phyloP scores from a whole-genome alignment of 2,888 invertebrate genomes.

The Helleia helle region DNA sequence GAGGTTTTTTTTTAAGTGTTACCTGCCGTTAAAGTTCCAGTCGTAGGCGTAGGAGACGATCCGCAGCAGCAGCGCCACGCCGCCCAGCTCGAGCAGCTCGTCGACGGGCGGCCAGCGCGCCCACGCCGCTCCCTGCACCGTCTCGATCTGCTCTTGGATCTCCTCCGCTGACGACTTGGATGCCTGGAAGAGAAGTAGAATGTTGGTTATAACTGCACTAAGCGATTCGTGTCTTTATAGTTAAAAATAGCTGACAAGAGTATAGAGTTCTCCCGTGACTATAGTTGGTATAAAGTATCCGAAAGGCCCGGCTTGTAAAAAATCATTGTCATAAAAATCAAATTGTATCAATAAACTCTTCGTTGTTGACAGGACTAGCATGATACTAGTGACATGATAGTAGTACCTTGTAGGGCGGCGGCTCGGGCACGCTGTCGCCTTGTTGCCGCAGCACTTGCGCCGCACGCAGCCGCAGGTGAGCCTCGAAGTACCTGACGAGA shows the following conservation, averaged over 20 bases:
- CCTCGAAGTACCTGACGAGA: slow-evolving; percentile 82
- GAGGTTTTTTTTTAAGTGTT: too few relatives aligned
- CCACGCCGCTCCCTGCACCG: slow-evolving; percentile 82
- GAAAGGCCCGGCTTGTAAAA: too few relatives aligned
- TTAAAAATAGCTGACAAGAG: too few relatives aligned
- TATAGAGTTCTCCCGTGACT: too few relatives aligned
- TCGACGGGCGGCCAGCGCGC: slow-evolving; percentile 91
- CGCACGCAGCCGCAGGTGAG: slow-evolving; percentile 78
- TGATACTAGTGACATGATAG: too few relatives aligned
- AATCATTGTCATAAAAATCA: too few relatives aligned
- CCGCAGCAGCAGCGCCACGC: slow-evolving; percentile 85
- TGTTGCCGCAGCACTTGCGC: slow-evolving; percentile 56
- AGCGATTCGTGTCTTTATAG: too few relatives aligned
- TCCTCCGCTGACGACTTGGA: slow-evolving; percentile 83
- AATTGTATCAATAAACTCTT: too few relatives aligned
- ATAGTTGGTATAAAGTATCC: too few relatives aligned
- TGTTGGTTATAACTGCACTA: too few relatives aligned
- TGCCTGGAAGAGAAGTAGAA: slow-evolving; percentile 61
- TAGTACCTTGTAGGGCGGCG: slow-evolving; percentile 67
- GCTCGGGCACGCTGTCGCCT: slow-evolving; percentile 56
- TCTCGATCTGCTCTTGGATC: slow-evolving; percentile 89
- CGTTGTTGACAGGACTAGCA: too few relatives aligned
- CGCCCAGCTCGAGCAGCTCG: slow-evolving; percentile 87
- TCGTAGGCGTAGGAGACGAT: slow-evolving; percentile 92
- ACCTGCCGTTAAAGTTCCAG: slow-evolving; percentile 92